phyloP scores from a whole-genome alignment of 1,140 invertebrate genomes.

The Drosophila grimshawi region DNA sequence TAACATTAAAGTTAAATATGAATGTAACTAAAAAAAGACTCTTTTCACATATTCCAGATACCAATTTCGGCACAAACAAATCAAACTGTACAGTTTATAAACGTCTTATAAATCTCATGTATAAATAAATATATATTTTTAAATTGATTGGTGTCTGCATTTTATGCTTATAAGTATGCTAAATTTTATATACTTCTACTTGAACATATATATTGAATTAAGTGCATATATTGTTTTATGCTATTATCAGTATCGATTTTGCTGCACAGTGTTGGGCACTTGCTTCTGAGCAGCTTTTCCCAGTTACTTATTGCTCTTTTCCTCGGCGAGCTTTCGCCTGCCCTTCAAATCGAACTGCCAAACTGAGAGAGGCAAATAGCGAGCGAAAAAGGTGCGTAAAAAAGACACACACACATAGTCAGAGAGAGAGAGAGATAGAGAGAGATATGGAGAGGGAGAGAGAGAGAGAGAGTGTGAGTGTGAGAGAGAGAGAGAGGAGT shows the following conservation, averaged over 20 bases:
- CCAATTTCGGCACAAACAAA: too few relatives aligned
- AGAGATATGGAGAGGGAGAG: not conserved
- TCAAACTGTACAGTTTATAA: too few relatives aligned
- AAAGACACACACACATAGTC: not conserved
- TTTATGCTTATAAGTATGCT: not conserved
- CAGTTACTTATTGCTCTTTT: conserved; percentile 5
- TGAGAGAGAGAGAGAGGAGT: not conserved
- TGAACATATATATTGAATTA: not conserved
- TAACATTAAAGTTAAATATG: too few relatives aligned
- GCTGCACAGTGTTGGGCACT: conserved; percentile 11
- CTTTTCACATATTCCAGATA: too few relatives aligned
- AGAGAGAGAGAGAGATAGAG: not conserved
- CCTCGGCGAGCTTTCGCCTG: conserved; percentile 4
- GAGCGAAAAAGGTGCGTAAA: not conserved
- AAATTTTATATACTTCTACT: not conserved
- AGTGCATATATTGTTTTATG: too few relatives aligned
- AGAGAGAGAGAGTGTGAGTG: not conserved
- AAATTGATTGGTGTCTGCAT: not conserved
- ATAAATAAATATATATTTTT: too few relatives aligned
- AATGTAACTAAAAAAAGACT: too few relatives aligned
- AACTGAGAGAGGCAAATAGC: not conserved
- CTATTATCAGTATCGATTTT: not conserved
- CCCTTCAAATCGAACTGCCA: conserved; percentile 14
- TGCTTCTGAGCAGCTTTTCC: not conserved
- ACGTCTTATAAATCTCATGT: too few relatives aligned